phyloP scores from a whole-genome alignment of 1,140 invertebrate species.

The Telenomus remus region DNA sequence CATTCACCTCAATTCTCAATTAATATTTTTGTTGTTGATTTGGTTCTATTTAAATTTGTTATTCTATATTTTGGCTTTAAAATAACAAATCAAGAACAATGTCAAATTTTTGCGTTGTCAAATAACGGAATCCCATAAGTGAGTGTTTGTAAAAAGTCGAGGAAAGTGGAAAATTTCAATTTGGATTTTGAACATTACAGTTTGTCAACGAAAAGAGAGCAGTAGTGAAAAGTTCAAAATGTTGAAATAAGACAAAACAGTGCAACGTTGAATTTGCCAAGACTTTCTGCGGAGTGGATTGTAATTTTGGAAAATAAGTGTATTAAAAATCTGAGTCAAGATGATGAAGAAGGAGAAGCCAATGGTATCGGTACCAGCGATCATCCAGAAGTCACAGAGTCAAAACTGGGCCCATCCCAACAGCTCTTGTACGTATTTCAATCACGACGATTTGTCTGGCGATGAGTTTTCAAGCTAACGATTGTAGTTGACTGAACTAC shows the following conservation, averaged over 20 bases:
- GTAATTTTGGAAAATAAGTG: conserved; percentile 12
- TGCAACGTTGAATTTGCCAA: too few species aligned
- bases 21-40: too few species aligned
- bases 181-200: too few species aligned
- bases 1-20: conserved; percentile 1
- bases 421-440: conserved; percentile 67
- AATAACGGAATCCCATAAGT: too few species aligned
- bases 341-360: conserved; percentile 90
- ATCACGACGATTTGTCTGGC: conserved; percentile 4
- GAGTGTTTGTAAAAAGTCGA: not conserved
- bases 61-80: too few species aligned
- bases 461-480: conserved; percentile 11
- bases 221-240: too few species aligned
- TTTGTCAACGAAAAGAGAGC: too few species aligned
- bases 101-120: too few species aligned
- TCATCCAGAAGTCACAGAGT: conserved; percentile 81
- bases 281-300: too few species aligned
- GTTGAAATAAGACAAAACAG: too few species aligned
- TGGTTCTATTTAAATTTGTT: too few species aligned
- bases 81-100: too few species aligned
- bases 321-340: conserved; percentile 38
- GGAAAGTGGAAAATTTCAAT: not conserved
- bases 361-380: conserved; percentile 87
- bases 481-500: conserved; percentile 37
- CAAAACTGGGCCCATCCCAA: conserved; percentile 78